A percentile compares a stretch with the other conserved stretches of the same genome.
Evolutionary conservation across 2,797 vertebrate species (phyloP).

Genomic region (Tokudaia muenninki): DNA sequence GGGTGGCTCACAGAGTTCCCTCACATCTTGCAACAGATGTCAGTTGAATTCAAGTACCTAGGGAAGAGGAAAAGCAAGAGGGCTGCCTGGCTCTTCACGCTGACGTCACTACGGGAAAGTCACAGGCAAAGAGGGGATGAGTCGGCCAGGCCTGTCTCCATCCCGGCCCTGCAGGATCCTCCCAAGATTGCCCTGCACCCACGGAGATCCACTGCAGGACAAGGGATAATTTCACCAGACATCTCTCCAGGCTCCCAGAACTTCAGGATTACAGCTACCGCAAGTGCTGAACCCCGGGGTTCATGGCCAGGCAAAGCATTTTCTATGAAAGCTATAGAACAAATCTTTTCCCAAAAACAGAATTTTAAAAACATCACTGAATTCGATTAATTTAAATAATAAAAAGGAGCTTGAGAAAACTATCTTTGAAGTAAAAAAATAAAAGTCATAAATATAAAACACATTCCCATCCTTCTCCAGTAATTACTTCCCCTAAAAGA

Average conservation of each 20-base stretch:
- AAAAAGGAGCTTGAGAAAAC: conserved; percentile 50
- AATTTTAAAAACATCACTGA: conserved; percentile 26
- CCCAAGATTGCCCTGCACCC: not conserved
- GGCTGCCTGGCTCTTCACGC: not conserved
- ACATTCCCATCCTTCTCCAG: conserved; percentile 15
- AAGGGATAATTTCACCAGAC: not conserved
- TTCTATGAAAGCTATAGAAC: not conserved
- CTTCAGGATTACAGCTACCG: not conserved
- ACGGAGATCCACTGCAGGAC: not conserved
- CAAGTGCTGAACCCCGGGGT: not conserved
- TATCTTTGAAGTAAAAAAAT: conserved; percentile 70
- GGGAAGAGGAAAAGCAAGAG: not conserved
- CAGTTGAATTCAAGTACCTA: not conserved
- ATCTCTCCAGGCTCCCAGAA: not conserved
- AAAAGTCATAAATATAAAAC: conserved; percentile 76
- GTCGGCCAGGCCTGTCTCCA: not conserved
- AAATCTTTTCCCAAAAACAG: conserved; percentile 26
- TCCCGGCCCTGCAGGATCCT: not conserved
- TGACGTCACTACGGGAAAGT: not conserved
- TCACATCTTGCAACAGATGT: conserved; percentile 33
- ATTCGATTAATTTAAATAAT: conserved; percentile 48
- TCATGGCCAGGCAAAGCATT: not conserved
- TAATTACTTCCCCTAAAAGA: conserved; percentile 40
- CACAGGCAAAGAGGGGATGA: not conserved
- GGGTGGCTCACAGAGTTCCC: not conserved